A percentile compares a stretch with the other conserved stretches of the same genome.
Conservation (phyloP, 2,797 vertebrate species). For the Eurystomus glaucurus region DNA sequence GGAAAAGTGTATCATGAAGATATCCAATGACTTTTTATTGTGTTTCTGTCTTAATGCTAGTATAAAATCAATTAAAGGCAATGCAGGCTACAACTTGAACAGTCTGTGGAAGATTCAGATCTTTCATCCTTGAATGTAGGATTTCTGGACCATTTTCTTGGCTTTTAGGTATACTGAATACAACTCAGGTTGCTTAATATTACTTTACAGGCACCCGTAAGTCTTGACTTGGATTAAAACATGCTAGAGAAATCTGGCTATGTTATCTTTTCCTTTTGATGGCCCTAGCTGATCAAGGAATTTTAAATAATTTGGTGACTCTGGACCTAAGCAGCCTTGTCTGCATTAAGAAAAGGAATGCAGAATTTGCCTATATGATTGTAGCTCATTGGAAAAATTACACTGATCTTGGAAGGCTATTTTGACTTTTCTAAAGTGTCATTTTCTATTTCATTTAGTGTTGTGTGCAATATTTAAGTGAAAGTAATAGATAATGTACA, state of each 20-base stretch:
- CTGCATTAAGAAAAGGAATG: conserved; percentile 24
- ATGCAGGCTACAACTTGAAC: neutral
- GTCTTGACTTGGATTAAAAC: neutral
- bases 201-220: neutral
- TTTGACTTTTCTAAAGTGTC: neutral
- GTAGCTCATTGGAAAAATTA: neutral
- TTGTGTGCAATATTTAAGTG: neutral
- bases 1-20: neutral
- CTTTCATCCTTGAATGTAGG: neutral
- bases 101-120: neutral
- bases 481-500: neutral
- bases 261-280: conserved; percentile 10
- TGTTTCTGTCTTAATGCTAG: neutral
- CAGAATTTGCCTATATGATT: neutral
- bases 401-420: neutral
- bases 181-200: neutral
- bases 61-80: neutral
- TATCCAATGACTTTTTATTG: neutral
- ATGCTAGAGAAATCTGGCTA: neutral
- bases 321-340: neutral
- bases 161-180: neutral
- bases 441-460: neutral
- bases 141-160: neutral
- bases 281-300: neutral
- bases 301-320: conserved; percentile 20